These are phyloP conservation scores for Sarcoramphus papa DNA, from an alignment of 2,797 vertebrate genomes.

Conservation along the genomic window DNA sequence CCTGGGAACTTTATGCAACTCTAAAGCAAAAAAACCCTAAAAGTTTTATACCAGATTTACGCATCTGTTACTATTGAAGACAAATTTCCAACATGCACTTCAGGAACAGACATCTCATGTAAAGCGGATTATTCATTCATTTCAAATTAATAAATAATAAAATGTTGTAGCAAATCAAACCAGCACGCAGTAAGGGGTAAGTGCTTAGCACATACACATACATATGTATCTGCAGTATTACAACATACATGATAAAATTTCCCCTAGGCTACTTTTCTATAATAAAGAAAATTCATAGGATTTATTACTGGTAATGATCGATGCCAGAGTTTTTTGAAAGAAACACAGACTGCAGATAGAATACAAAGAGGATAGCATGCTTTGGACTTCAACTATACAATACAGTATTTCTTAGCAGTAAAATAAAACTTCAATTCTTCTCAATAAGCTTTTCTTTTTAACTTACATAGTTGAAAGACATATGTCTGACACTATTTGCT, in stretches of 20 bases:
- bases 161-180: background rate
- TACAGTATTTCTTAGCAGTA: background rate
- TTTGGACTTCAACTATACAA: background rate
- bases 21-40: background rate
- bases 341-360: background rate
- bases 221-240: background rate
- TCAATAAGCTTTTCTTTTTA: background rate
- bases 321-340: background rate
- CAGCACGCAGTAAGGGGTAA: background rate
- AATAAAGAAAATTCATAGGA: background rate
- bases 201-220: background rate
- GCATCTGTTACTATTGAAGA: background rate
- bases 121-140: background rate
- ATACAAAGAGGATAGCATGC: background rate
- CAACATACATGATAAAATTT: background rate
- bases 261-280: background rate
- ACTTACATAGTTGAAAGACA: background rate
- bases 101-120: background rate
- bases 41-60: background rate
- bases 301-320: background rate
- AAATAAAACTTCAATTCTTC: background rate
- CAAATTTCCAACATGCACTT: background rate
- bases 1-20: background rate
- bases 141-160: conserved; percentile 32
- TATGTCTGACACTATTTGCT: background rate